Percentiles rank a stretch among this genome's conserved stretches.
Evolutionary conservation across 2,888 invertebrate genomes (phyloP).

Genomic region (Elysia crispata): DNA sequence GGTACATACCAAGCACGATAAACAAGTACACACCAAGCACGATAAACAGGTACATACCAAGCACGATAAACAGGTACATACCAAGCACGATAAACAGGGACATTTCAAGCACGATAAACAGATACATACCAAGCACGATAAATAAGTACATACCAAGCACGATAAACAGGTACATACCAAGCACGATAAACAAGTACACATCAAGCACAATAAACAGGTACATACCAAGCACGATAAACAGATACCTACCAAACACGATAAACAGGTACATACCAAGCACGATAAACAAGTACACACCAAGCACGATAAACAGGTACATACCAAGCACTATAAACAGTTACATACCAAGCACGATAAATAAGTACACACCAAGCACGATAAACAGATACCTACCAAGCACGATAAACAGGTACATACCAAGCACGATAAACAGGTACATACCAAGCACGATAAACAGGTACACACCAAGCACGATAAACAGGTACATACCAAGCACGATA

Average conservation of each 20-base stretch:
- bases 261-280: slow-evolving; percentile 62
- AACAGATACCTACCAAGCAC: slow-evolving; percentile 76
- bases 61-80: not conserved
- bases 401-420: slow-evolving; percentile 55
- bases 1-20: not conserved
- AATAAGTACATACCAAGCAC: not conserved
- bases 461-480: too few relatives aligned
- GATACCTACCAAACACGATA: slow-evolving; percentile 75
- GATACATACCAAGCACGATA: not conserved
- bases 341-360: not conserved
- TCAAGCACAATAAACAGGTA: not conserved
- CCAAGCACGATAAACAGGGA: not conserved
- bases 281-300: slow-evolving; percentile 70
- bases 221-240: slow-evolving; percentile 70
- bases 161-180: not conserved
- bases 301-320: not conserved
- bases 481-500: too few relatives aligned
- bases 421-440: slow-evolving; percentile 75
- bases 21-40: slow-evolving; percentile 72
- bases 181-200: not conserved
- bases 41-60: slow-evolving; percentile 56
- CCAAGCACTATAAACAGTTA: not conserved
- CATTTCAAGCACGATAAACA: not conserved
- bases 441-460: not conserved
- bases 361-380: slow-evolving; percentile 64